Evolutionary conservation across 1,140 invertebrate genomes (phyloP).

Genomic region (Zaprionus camerounensis): DNA sequence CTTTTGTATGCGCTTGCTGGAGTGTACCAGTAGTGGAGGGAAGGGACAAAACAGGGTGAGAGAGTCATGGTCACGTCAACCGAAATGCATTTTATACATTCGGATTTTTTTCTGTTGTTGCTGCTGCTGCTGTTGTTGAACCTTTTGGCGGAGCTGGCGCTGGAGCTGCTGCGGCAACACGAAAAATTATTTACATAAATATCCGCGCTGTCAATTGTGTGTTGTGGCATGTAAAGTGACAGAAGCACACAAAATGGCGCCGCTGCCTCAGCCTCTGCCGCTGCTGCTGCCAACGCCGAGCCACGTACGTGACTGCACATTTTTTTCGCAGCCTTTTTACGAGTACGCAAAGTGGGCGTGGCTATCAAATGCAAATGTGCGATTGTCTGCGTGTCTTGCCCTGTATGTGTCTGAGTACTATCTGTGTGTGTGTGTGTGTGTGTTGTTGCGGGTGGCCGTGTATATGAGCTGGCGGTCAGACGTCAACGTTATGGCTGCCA

Average conservation of each 20-base stretch:
- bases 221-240: constrained; percentile 81
- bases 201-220: constrained; percentile 81
- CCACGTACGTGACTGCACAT: constrained; percentile 72
- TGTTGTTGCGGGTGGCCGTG: constrained; percentile 12
- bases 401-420: not conserved
- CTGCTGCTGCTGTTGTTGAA: constrained; percentile 34
- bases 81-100: constrained; percentile 66
- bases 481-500: constrained; percentile 81
- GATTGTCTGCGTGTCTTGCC: constrained; percentile 49
- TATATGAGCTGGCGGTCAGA: constrained; percentile 51
- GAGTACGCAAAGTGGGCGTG: constrained; percentile 59
- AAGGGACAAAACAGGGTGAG: not conserved
- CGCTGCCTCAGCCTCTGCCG: constrained; percentile 27
- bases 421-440: constrained; percentile 26
- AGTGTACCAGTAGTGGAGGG: not conserved
- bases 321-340: constrained; percentile 53
- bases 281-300: constrained; percentile 23
- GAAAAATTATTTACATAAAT: constrained; percentile 82
- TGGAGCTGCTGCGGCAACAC: constrained; percentile 56
- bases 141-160: constrained; percentile 33
- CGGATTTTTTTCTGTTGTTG: constrained; percentile 52
- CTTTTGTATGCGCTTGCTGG: constrained; percentile 26
- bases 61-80: constrained; percentile 68
- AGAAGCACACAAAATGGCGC: constrained; percentile 79
- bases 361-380: constrained; percentile 76